Conservation (phyloP, 35 echinoderm and acorn worm genomes). For the Holothuria glaberrima region DNA sequence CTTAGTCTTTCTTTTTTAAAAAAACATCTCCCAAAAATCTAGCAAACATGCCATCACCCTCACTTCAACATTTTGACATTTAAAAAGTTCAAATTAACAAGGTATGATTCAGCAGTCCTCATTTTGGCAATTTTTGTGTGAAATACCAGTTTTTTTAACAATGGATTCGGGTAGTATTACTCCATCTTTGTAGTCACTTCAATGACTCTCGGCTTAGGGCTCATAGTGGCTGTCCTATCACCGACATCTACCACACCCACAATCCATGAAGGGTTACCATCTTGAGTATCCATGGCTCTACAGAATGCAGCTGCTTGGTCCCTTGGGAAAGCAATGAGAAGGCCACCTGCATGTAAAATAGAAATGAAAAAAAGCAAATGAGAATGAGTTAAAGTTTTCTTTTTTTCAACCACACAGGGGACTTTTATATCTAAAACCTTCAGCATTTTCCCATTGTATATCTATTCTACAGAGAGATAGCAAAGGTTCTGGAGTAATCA, state of each 20-base stretch:
- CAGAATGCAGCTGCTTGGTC: constrained; percentile 92
- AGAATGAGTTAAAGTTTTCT: neutral
- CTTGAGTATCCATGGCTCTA: constrained; percentile 81
- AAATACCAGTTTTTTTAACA: neutral
- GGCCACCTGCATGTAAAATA: constrained; percentile 67
- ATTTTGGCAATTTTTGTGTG: neutral
- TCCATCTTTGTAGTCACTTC: constrained; percentile 86
- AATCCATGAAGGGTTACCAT: constrained; percentile 92
- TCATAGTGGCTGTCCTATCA: constrained; percentile 75
- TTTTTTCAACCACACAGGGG: neutral
- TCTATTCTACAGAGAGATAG: too few species aligned
- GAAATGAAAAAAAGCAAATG: neutral
- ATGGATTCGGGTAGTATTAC: neutral
- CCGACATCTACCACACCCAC: constrained; percentile 90
- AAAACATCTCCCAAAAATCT: too few species aligned
- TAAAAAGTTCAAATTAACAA: neutral
- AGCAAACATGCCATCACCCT: too few species aligned
- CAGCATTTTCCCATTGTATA: too few species aligned
- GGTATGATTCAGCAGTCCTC: neutral
- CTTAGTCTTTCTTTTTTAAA: too few species aligned
- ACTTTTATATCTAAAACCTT: too few species aligned
- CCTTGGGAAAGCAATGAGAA: constrained; percentile 86
- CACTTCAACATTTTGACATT: too few species aligned
- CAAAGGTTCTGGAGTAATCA: too few species aligned
- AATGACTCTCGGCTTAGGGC: constrained; percentile 86